Evolutionary conservation across 1,140 invertebrate species (phyloP).

Genomic region (Penaeus japonicus): DNA sequence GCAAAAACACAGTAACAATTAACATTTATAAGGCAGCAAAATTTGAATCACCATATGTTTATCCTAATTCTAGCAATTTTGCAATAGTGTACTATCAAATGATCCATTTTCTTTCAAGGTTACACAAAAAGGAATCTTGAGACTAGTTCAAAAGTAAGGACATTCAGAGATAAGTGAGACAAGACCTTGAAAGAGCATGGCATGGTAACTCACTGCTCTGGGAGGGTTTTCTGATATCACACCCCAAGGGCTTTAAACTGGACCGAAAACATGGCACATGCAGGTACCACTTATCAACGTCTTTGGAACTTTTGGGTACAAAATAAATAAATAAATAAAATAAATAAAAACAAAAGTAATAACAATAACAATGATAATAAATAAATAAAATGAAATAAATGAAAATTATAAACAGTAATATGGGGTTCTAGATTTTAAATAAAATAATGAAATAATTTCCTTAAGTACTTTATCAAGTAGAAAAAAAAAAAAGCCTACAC

Average conservation of each 20-base stretch:
- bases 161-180: too few species aligned
- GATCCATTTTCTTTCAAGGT: slow-evolving; percentile 21
- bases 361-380: too few species aligned
- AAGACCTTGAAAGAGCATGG: slow-evolving; percentile 13
- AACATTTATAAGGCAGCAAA: not conserved
- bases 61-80: not conserved
- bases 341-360: too few species aligned
- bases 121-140: slow-evolving; percentile 1
- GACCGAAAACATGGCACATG: slow-evolving; percentile 28
- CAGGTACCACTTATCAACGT: slow-evolving; percentile 13
- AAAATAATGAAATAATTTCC: too few species aligned
- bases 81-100: not conserved
- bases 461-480: too few species aligned
- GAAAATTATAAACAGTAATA: too few species aligned
- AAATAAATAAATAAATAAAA: too few species aligned
- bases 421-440: too few species aligned
- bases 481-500: too few species aligned
- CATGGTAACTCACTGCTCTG: slow-evolving; percentile 36
- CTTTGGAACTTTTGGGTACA: not conserved
- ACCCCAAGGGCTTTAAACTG: slow-evolving; percentile 23
- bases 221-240: slow-evolving; percentile 44
- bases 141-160: not conserved
- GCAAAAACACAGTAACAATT: too few species aligned
- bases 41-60: not conserved
- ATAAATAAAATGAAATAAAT: too few species aligned